Conservation (phyloP, 2,113 vertebrate genomes). For the Rattus rattus region DNA sequence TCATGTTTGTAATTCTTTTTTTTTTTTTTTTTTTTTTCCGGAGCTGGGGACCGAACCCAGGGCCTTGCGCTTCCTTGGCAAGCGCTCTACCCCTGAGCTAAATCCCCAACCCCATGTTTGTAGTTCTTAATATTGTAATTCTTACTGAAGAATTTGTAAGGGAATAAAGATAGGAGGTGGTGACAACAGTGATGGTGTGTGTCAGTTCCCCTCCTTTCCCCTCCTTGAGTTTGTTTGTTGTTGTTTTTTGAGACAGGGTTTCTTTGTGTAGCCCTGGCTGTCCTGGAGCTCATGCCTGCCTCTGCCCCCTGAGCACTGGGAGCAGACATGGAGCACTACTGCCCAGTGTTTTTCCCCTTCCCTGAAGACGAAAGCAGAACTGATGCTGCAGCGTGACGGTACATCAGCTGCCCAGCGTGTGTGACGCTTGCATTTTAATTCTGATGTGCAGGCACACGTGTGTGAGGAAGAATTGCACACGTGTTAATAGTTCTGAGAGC, state of each 20-base stretch:
- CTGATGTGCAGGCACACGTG: neutral
- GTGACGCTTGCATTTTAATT: neutral
- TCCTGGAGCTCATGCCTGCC: neutral
- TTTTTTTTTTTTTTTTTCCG: no score
- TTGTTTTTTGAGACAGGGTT: neutral
- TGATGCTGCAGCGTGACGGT: neutral
- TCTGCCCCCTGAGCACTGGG: neutral
- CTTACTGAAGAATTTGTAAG: neutral
- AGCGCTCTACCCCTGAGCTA: no score
- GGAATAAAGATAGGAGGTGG: neutral
- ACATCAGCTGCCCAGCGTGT: neutral
- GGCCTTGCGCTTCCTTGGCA: no score
- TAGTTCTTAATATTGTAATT: neutral
- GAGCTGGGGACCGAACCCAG: no score
- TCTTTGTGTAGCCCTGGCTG: neutral
- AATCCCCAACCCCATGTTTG: no score
- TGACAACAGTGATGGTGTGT: neutral
- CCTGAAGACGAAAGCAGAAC: neutral
- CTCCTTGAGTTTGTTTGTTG: neutral
- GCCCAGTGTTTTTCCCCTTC: neutral
- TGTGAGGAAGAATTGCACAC: neutral
- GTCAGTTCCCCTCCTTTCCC: neutral
- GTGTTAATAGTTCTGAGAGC: neutral
- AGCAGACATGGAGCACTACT: neutral
- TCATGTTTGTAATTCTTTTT: neutral